These are phyloP conservation scores for Dicycla oo DNA, from an alignment of 2,888 invertebrate genomes.

Conservation along the genomic window DNA sequence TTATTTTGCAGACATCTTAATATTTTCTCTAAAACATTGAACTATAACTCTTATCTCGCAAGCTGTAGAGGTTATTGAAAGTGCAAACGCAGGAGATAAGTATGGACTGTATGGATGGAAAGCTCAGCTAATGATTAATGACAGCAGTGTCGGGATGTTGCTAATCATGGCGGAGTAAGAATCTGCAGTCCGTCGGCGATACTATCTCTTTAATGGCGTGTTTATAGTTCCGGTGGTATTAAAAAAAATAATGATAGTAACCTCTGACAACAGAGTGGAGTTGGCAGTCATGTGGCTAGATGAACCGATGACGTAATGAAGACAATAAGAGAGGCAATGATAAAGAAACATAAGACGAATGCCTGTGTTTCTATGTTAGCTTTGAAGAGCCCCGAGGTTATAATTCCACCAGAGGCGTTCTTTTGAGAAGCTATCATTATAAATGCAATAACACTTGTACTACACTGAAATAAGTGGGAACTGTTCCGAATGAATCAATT, in stretches of 20 bases:
- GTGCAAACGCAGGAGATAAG: conserved; percentile 33
- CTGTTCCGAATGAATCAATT: not conserved
- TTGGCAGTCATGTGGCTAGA: conserved; percentile 27
- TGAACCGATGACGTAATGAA: conserved; percentile 40
- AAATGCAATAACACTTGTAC: not conserved
- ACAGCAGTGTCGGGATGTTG: conserved; percentile 74
- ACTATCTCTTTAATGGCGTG: conserved; percentile 62
- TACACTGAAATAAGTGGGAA: not conserved
- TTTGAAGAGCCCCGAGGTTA: not conserved
- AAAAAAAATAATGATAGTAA: conserved; percentile 50
- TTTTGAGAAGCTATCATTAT: not conserved
- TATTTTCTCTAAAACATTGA: conserved; percentile 53
- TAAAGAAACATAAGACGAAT: not conserved
- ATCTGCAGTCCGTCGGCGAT: conserved; percentile 66
- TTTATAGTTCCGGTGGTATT: conserved; percentile 52
- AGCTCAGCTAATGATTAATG: conserved; percentile 75
- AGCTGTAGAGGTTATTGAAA: conserved; percentile 51
- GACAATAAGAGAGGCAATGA: not conserved
- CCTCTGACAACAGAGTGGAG: conserved; percentile 31
- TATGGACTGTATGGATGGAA: conserved; percentile 70
- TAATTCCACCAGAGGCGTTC: not conserved
- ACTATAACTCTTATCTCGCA: conserved; percentile 60
- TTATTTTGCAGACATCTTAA: conserved; percentile 52
- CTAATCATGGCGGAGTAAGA: conserved; percentile 74
- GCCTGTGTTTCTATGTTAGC: not conserved